Conservation (phyloP, 2,888 invertebrate species). For the Clusia tigrina region DNA sequence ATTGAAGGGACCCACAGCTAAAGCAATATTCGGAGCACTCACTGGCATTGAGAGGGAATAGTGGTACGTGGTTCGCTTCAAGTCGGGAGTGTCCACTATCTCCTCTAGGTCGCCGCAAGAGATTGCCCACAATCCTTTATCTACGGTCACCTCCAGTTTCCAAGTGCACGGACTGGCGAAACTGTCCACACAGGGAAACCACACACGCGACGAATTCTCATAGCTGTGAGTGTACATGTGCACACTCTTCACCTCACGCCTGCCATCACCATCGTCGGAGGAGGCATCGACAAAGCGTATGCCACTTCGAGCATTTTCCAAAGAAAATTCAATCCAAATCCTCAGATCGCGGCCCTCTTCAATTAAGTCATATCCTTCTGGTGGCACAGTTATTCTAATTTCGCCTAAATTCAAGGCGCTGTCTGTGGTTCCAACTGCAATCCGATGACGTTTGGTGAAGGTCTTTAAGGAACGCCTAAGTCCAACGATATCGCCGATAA, state of each 20-base stretch:
- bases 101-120: conserved; percentile 95
- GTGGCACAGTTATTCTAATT: conserved; percentile 85
- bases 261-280: conserved; percentile 75
- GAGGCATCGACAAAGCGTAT: conserved; percentile 94
- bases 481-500: no score
- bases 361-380: conserved; percentile 83
- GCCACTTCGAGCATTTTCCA: conserved; percentile 92
- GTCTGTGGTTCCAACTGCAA: conserved; percentile 86
- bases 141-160: conserved; percentile 97
- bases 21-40: conserved; percentile 95
- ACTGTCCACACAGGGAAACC: conserved; percentile 99
- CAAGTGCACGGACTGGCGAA: conserved; percentile 98
- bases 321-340: conserved; percentile 90
- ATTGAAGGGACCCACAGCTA: conserved; percentile 97
- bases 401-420: conserved; percentile 92
- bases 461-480: conserved; percentile 84
- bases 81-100: conserved; percentile 90
- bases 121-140: conserved; percentile 91
- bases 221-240: conserved; percentile 95
- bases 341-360: conserved; percentile 84
- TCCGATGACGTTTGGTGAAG: conserved; percentile 81
- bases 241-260: conserved; percentile 79
- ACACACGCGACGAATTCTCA: conserved; percentile 88
- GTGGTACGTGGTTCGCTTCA: conserved; percentile 90
- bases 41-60: conserved; percentile 92